These are phyloP conservation scores for Campylomormyrus numenius DNA, from an alignment of 2,113 vertebrate species.

Conservation along the genomic window DNA sequence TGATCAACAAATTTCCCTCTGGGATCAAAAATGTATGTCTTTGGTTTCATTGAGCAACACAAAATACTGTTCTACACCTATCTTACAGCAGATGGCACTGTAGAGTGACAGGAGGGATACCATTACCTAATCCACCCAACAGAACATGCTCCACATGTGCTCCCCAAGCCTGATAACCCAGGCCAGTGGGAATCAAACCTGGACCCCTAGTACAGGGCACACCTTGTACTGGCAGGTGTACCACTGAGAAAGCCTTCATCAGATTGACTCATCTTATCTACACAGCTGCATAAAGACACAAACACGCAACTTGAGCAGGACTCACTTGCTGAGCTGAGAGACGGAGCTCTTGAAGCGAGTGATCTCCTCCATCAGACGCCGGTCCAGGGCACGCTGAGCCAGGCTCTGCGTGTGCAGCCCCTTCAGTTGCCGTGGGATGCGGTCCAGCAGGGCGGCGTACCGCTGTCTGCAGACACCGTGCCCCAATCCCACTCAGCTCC, in stretches of 20 bases:
- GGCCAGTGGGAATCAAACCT: background rate
- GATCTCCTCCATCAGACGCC: constrained; percentile 69
- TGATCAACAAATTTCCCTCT: background rate
- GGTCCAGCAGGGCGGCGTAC: constrained; percentile 70
- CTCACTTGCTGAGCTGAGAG: constrained; percentile 63
- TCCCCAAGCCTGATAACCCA: background rate
- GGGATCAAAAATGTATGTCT: background rate
- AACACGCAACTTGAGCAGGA: background rate
- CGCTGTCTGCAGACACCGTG: constrained; percentile 55
- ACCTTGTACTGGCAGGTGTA: background rate
- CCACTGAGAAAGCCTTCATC: background rate
- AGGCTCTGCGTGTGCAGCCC: constrained; percentile 70
- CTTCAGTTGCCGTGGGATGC: constrained; percentile 65
- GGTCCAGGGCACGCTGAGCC: constrained; percentile 66
- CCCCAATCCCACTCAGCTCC: background rate
- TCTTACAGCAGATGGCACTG: background rate
- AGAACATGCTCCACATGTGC: background rate
- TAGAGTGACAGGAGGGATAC: background rate
- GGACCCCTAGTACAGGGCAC: background rate
- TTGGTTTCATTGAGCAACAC: background rate
- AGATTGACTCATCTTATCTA: background rate
- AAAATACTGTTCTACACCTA: background rate
- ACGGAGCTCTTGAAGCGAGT: constrained; percentile 66
- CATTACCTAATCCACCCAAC: background rate
- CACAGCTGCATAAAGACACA: background rate